Conservation (phyloP, 2,888 invertebrate species). For the Hermaeophaga mercurialis region DNA sequence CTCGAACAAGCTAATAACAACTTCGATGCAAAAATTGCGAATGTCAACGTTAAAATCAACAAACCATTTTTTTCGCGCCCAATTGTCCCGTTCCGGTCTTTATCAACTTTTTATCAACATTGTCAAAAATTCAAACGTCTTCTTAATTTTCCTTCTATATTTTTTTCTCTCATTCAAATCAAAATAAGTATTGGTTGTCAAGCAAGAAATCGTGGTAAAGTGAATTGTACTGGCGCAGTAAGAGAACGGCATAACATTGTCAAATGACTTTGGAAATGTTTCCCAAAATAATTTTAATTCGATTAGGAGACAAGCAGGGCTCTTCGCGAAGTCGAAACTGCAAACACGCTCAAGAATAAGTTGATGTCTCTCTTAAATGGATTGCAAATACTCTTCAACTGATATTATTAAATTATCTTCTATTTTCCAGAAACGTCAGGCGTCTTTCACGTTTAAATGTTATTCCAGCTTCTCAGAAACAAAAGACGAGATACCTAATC, state of each 20-base stretch:
- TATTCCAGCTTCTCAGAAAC: conserved; percentile 21
- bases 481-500: conserved; percentile 27
- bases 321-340: conserved; percentile 10
- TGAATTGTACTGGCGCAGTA: no score
- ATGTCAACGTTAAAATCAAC: no score
- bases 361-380: conserved; percentile 25
- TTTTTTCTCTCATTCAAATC: no score
- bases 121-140: no score
- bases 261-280: conserved; percentile 32
- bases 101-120: no score
- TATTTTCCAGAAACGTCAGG: conserved; percentile 22
- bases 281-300: conserved; percentile 39
- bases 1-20: no score
- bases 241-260: conserved; percentile 40
- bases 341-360: conserved; percentile 25
- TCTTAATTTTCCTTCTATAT: no score
- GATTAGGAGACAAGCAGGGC: conserved; percentile 30
- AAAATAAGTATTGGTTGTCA: no score
- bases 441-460: conserved; percentile 30
- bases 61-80: no score
- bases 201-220: no score
- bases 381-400: conserved; percentile 31
- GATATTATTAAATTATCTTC: conserved; percentile 30
- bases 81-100: no score
- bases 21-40: no score